Evolutionary conservation across 2,113 vertebrate species (phyloP).

Genomic region (Hylia prasina): DNA sequence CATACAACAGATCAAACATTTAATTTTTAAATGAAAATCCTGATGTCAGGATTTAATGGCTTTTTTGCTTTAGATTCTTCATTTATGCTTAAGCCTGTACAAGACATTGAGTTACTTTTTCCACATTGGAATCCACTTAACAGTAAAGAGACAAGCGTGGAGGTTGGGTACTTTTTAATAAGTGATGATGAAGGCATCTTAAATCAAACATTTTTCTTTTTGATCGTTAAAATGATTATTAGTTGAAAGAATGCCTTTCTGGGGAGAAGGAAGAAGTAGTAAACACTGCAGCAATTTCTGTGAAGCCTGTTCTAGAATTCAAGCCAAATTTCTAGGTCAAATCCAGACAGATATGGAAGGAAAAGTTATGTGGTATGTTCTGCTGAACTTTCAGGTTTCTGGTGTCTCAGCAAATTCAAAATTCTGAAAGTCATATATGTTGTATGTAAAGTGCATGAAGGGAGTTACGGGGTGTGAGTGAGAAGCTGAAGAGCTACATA

Average conservation of each 20-base stretch:
- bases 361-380: not conserved
- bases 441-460: not conserved
- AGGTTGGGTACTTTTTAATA: not conserved
- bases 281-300: not conserved
- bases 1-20: not conserved
- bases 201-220: not conserved
- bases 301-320: not conserved
- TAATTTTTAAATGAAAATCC: not conserved
- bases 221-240: not conserved
- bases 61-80: not conserved
- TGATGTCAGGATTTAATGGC: not conserved
- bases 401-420: not conserved
- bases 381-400: not conserved
- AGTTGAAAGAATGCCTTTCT: not conserved
- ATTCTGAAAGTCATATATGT: not conserved
- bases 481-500: not conserved
- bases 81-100: not conserved
- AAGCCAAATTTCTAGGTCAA: not conserved
- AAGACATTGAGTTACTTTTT: not conserved
- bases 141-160: not conserved
- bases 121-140: not conserved
- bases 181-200: not conserved
- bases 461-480: not conserved
- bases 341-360: not conserved
- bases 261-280: not conserved